These are phyloP conservation scores for Procambarus virginalis DNA, from an alignment of 1,140 invertebrate species.

Conservation along the genomic window DNA sequence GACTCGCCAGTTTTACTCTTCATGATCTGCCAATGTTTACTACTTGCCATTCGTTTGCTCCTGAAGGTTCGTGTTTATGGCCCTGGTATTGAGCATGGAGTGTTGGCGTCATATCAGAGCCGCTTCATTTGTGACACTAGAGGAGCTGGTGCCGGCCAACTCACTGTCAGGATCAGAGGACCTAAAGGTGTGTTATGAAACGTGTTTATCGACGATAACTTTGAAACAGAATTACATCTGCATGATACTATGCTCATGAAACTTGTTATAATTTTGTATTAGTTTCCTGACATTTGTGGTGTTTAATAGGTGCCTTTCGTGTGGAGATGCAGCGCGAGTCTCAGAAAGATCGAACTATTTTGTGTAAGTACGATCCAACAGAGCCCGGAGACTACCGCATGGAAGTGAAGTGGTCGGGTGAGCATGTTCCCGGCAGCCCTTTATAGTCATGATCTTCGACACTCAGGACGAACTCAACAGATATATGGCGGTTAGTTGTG, in stretches of 20 bases:
- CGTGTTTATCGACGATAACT: too few relatives aligned
- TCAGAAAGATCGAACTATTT: slow-evolving; percentile 97
- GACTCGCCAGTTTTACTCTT: too few relatives aligned
- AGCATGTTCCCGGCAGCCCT: slow-evolving; percentile 98
- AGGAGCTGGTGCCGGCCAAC: slow-evolving; percentile 96
- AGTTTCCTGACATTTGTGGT: slow-evolving; percentile 19
- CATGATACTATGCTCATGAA: background rate
- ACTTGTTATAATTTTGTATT: background rate
- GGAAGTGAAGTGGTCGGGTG: slow-evolving; percentile 98
- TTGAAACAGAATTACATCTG: too few relatives aligned
- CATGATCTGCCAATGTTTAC: too few relatives aligned
- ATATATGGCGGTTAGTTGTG: slow-evolving; percentile 72
- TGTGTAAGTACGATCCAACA: slow-evolving; percentile 97
- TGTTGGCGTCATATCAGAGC: slow-evolving; percentile 91
- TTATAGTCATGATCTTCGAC: slow-evolving; percentile 99
- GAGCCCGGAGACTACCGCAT: slow-evolving; percentile 99
- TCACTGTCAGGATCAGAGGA: slow-evolving; percentile 96
- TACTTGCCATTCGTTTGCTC: too few relatives aligned
- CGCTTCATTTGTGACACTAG: slow-evolving; percentile 98
- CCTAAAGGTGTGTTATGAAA: slow-evolving; percentile 84
- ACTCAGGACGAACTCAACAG: slow-evolving; percentile 93
- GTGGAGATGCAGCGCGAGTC: slow-evolving; percentile 99
- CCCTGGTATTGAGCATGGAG: slow-evolving; percentile 96
- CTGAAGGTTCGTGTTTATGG: slow-evolving; percentile 85
- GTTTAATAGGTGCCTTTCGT: slow-evolving; percentile 89